Percentiles rank a stretch among this genome's conserved stretches.
These are phyloP conservation scores for Diceros bicornis DNA, from an alignment of 2,797 vertebrate genomes.

Conservation along the genomic window DNA sequence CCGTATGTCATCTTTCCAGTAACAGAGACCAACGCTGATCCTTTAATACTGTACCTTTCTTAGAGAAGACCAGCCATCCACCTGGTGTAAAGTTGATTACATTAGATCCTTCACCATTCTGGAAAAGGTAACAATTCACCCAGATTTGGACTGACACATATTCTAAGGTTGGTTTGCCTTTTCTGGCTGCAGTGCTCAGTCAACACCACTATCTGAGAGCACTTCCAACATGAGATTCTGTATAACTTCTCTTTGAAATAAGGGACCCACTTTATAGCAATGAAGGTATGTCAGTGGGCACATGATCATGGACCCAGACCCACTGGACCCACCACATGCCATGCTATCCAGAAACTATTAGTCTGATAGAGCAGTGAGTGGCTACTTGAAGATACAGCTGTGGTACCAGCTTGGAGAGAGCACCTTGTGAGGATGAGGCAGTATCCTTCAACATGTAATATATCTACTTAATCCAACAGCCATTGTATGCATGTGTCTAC, in stretches of 20 bases:
- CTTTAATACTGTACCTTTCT: neutral
- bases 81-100: neutral
- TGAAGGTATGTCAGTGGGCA: neutral
- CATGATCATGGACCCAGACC: neutral
- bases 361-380: neutral
- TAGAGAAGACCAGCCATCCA: neutral
- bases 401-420: neutral
- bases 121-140: neutral
- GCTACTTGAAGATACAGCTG: neutral
- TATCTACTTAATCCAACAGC: neutral
- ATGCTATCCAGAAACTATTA: neutral
- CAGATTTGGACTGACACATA: neutral
- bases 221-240: neutral
- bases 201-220: neutral
- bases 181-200: neutral
- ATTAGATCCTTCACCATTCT: neutral
- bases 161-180: neutral
- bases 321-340: neutral
- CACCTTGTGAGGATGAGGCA: neutral
- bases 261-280: neutral
- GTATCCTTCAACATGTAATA: fast-evolving
- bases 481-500: neutral
- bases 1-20: neutral
- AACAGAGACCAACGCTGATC: neutral
- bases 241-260: neutral